Base-by-base conservation (phyloP, 2,113 vertebrate species). In the Spea bombifrons region DNA sequence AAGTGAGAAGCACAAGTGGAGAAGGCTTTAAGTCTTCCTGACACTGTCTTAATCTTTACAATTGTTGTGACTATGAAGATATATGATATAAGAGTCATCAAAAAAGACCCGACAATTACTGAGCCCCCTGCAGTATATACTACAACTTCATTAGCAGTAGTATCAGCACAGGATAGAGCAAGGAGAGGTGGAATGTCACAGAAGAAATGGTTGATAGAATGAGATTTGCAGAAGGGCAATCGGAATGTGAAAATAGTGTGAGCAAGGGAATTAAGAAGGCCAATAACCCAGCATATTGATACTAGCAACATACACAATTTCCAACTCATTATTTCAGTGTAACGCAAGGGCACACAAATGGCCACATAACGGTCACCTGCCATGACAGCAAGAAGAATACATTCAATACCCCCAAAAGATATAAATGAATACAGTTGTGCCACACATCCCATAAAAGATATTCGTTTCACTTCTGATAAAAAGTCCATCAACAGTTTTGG, bases 1-100 rank as follows among this genome's bases (percentile, higher is more conserved):
- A 87, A 65, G 7, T 88, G 87, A 13, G 85, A 87, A 1, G 76
- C 80, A 45, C 88, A 88, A 3, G 83, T 88, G 5, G 83, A 86
- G 73, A 86, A 86, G 9, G 86, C 83, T 68, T 88, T 87, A 10
- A 64, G 16, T 48, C 63, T 74, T 4, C 79, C 79, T 3, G 52
- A 63, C 1, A 47, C n/a, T 47, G 80, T 75, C 43, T 30, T 57
- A 13, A 81, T 81, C 47, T 53, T 73, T 3, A 83, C 43, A 47
- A 81, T 57, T 13, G 75, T 30, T 67, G 43, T 63, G 47, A 75
- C 57, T 16, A 78, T 78, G 8, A 66, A 50, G 43, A 78, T 15
- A 67, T 83, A 83, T 1, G 80, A 83, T 43, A 78, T 46, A 8
- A 78, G 12, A 0, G 75, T 81, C 13, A 81, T 30, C 4, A 75